Evolutionary conservation across 1,140 invertebrate species (phyloP).

Genomic region (Cylas formicarius): DNA sequence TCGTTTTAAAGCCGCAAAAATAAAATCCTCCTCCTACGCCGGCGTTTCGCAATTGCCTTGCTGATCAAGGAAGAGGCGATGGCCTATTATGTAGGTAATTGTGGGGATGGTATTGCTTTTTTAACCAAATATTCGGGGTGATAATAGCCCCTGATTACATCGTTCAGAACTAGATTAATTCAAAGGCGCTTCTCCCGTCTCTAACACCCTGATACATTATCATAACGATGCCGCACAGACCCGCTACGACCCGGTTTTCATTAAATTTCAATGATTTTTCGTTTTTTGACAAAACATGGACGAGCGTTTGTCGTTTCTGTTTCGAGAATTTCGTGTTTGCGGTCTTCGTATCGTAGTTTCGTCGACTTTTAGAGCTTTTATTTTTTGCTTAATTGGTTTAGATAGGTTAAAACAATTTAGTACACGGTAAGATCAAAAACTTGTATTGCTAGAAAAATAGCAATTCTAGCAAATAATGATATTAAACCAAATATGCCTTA

Average conservation of each 20-base stretch:
- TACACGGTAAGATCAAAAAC: too few relatives aligned
- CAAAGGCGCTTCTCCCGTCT: conserved; percentile 20
- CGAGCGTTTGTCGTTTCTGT: too few relatives aligned
- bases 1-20: conserved; percentile 10
- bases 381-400: too few relatives aligned
- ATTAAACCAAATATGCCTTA: too few relatives aligned
- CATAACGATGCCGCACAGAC: conserved; percentile 15
- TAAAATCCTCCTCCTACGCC: conserved; percentile 18
- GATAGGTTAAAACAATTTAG: too few relatives aligned
- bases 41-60: conserved; percentile 37
- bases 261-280: too few relatives aligned
- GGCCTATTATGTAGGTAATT: conserved; percentile 37
- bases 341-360: too few relatives aligned
- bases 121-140: conserved; percentile 42
- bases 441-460: too few relatives aligned
- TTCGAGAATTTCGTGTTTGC: too few relatives aligned
- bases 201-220: conserved; percentile 16
- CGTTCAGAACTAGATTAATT: conserved; percentile 39
- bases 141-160: conserved; percentile 39
- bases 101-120: conserved; percentile 41
- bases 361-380: too few relatives aligned
- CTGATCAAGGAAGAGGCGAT: conserved; percentile 40
- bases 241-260: conserved; percentile 14
- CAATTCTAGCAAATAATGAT: too few relatives aligned
- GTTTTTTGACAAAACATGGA: too few relatives aligned